Evolutionary conservation across 2,888 invertebrate species (phyloP).

Genomic region (Drosophila formosana): DNA sequence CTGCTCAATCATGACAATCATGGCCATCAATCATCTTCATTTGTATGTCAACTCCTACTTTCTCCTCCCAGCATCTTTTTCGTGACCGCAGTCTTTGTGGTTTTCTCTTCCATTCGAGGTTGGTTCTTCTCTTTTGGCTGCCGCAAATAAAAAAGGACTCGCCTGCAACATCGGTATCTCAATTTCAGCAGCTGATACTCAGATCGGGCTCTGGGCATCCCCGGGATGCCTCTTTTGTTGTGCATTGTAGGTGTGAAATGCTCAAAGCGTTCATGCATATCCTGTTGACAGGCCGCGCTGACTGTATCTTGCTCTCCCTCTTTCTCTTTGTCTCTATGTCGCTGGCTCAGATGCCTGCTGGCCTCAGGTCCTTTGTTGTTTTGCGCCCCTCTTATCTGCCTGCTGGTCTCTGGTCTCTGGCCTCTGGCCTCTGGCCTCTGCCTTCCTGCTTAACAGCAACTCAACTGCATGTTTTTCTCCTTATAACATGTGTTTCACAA

Average conservation of each 20-base stretch:
- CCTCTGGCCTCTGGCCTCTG: conserved; percentile 2
- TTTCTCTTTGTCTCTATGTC: neutral
- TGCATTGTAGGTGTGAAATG: conserved; percentile 82
- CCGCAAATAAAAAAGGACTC: conserved; percentile 29
- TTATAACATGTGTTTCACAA: conserved; percentile 75
- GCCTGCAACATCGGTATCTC: conserved; percentile 49
- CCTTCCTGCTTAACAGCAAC: conserved; percentile 10
- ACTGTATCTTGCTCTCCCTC: conserved; percentile 32
- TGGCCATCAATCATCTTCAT: conserved; percentile 73
- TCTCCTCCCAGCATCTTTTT: conserved; percentile 31
- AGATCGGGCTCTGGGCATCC: conserved; percentile 40
- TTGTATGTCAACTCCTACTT: conserved; percentile 74
- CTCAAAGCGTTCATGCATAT: conserved; percentile 81
- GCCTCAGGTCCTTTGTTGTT: conserved; percentile 68
- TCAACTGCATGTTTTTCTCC: conserved; percentile 26
- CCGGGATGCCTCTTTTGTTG: conserved; percentile 47
- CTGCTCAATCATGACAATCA: conserved; percentile 76
- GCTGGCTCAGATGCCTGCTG: conserved; percentile 58
- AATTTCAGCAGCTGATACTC: conserved; percentile 76
- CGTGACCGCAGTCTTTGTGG: conserved; percentile 60
- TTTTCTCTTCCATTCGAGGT: conserved; percentile 23
- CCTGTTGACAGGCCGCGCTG: conserved; percentile 75
- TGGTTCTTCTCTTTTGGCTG: conserved; percentile 17
- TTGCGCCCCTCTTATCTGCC: conserved; percentile 57
- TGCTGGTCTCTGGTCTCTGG: conserved; percentile 4